Evolutionary conservation across 2,113 vertebrate genomes (phyloP).

Genomic region (Cathartes aura): DNA sequence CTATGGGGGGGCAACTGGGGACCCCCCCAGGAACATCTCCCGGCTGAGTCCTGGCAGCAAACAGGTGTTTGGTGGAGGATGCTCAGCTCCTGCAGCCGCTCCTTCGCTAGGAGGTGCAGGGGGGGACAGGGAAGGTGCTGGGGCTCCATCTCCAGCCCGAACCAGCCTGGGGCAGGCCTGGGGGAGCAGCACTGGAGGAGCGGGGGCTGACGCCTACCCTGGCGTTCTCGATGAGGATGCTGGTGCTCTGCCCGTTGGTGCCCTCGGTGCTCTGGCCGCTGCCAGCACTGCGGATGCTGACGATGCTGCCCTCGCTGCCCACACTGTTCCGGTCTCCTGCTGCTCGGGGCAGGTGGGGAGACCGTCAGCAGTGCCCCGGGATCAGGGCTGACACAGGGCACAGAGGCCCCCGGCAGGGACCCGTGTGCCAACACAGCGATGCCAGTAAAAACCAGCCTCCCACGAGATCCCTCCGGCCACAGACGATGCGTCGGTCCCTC

Average conservation of each 20-base stretch:
- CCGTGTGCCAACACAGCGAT: not conserved
- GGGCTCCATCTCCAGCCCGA: not conserved
- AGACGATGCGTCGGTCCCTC: not conserved
- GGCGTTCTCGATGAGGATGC: constrained; percentile 76
- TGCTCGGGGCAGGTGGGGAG: constrained; percentile 28
- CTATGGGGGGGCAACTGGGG: not conserved
- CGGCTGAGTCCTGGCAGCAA: not conserved
- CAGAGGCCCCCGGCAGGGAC: not conserved
- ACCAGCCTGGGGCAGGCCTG: not conserved
- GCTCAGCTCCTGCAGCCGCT: not conserved
- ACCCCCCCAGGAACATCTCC: not conserved
- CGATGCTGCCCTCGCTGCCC: constrained; percentile 89
- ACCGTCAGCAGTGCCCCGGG: not conserved
- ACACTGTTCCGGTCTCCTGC: constrained; percentile 93
- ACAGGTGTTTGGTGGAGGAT: not conserved
- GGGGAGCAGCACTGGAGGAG: not conserved
- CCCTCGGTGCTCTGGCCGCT: constrained; percentile 94
- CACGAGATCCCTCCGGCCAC: not conserved
- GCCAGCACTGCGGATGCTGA: constrained; percentile 93
- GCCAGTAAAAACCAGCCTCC: not conserved
- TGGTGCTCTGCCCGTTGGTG: constrained; percentile 77
- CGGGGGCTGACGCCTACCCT: constrained; percentile 68
- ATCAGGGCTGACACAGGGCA: not conserved
- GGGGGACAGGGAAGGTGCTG: not conserved
- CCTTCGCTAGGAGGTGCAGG: not conserved